Evolutionary conservation across 2,888 invertebrate species (phyloP).

Genomic region (Chesias legatella): DNA sequence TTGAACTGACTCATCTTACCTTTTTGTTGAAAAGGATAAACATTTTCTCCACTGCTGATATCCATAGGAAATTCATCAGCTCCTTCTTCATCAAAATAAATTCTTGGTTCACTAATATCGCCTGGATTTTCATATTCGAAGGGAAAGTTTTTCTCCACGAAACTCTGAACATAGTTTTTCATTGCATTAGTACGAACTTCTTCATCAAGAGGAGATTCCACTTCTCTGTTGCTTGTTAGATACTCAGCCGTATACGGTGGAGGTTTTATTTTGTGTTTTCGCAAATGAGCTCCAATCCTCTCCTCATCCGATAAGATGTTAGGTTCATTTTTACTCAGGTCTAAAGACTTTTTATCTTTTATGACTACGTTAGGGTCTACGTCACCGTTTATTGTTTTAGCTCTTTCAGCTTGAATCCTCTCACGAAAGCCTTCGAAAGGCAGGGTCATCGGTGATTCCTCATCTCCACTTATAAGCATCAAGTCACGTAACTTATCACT

Average conservation of each 20-base stretch:
- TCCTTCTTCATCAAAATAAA: conserved; percentile 79
- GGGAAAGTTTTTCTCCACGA: conserved; percentile 69
- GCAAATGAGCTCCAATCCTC: conserved; percentile 70
- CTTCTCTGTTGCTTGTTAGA: conserved; percentile 53
- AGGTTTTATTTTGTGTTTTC: conserved; percentile 61
- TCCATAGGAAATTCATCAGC: conserved; percentile 64
- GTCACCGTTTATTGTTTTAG: conserved; percentile 31
- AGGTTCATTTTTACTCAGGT: conserved; percentile 45
- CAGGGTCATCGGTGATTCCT: conserved; percentile 58
- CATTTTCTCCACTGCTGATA: conserved; percentile 61
- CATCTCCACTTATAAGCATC: conserved; percentile 53
- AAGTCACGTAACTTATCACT: conserved; percentile 66
- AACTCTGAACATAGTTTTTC: conserved; percentile 71
- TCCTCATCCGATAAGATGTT: conserved; percentile 68
- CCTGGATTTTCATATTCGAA: conserved; percentile 71
- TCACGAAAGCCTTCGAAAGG: conserved; percentile 73
- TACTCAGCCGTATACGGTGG: conserved; percentile 67
- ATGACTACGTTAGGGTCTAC: conserved; percentile 37
- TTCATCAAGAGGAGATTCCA: conserved; percentile 62
- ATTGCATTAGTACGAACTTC: conserved; percentile 67
- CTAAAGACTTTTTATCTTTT: conserved; percentile 66
- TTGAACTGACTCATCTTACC: conserved; percentile 38
- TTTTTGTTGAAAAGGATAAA: conserved; percentile 52
- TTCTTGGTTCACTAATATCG: conserved; percentile 77
- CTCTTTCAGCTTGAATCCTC: conserved; percentile 58